A percentile compares a stretch with the other conserved stretches of the same genome.
These are phyloP conservation scores for Tenualosa ilisha DNA, from an alignment of 2,797 vertebrate genomes.

Conservation along the genomic window DNA sequence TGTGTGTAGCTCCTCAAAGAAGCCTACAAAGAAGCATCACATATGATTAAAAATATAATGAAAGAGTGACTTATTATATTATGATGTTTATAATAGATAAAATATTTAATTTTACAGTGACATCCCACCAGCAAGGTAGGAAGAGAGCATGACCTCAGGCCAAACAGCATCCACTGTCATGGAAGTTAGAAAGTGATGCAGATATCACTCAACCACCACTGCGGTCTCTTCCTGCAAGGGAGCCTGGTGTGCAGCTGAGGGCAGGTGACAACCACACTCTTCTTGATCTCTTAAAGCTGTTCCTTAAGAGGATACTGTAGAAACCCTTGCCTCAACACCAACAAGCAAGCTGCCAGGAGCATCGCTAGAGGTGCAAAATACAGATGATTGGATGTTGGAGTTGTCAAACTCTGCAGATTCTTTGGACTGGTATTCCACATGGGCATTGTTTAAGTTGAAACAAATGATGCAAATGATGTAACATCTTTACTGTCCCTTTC, in stretches of 20 bases:
- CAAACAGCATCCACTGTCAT: too few relatives aligned
- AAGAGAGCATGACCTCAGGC: not conserved
- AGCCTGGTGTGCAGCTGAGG: slow-evolving; percentile 9
- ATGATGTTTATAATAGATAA: too few relatives aligned
- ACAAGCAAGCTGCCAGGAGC: slow-evolving; percentile 40
- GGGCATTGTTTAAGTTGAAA: not conserved
- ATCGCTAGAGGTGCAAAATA: not conserved
- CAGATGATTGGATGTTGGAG: not conserved
- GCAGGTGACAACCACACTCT: too few relatives aligned
- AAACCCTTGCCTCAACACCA: slow-evolving; percentile 43
- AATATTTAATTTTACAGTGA: not conserved
- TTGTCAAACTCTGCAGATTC: not conserved
- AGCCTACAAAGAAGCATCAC: too few relatives aligned
- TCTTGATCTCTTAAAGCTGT: slow-evolving; percentile 43
- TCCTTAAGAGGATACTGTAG: slow-evolving; percentile 30
- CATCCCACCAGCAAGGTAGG: not conserved
- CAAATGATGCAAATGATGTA: too few relatives aligned
- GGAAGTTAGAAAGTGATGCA: not conserved
- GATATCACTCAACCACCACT: not conserved
- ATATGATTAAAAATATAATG: too few relatives aligned
- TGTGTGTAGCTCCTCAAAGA: too few relatives aligned
- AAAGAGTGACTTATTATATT: too few relatives aligned
- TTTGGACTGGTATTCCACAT: not conserved
- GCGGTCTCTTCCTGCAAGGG: slow-evolving; percentile 25
- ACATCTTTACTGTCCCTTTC: too few relatives aligned